These are phyloP conservation scores for Reticulitermes lucifugus DNA, from an alignment of 2,888 invertebrate genomes.

Conservation along the genomic window DNA sequence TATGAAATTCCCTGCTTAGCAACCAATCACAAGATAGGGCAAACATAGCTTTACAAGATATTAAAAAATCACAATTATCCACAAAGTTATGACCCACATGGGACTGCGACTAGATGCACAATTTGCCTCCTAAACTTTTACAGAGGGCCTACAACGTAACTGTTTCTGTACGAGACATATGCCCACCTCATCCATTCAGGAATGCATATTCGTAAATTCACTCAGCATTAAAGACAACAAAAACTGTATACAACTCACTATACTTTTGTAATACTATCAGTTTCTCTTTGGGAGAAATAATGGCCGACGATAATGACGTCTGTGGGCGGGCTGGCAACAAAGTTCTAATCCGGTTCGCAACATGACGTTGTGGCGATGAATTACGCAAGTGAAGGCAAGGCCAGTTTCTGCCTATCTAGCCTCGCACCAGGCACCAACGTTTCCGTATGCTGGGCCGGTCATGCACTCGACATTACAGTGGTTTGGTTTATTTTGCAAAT, in stretches of 20 bases:
- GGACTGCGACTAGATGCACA: conserved; percentile 52
- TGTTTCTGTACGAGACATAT: conserved; percentile 4
- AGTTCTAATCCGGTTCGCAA: neutral
- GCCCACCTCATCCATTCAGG: conserved; percentile 24
- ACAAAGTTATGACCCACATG: conserved; percentile 27
- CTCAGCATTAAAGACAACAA: conserved; percentile 2
- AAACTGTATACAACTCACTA: conserved; percentile 1
- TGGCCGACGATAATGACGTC: neutral
- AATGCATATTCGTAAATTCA: conserved; percentile 39
- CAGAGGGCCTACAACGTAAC: neutral
- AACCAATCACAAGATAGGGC: conserved; percentile 34
- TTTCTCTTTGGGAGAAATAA: conserved; percentile 22
- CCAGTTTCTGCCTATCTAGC: conserved; percentile 34
- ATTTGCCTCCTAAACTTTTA: conserved; percentile 35
- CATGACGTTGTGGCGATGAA: neutral
- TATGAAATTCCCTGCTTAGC: conserved; percentile 33
- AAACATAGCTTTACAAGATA: conserved; percentile 22
- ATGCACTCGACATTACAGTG: neutral
- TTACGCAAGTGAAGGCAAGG: conserved; percentile 21
- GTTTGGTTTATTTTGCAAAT: conserved; percentile 23
- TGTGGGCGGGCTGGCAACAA: neutral
- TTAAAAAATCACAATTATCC: conserved; percentile 39
- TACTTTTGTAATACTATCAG: conserved; percentile 14
- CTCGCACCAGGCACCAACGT: conserved; percentile 35
- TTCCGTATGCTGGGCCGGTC: conserved; percentile 14